A percentile compares a stretch with the other conserved stretches of the same genome.
These are phyloP conservation scores for Achroia grisella DNA, from an alignment of 1,140 invertebrate species.

Conservation along the genomic window DNA sequence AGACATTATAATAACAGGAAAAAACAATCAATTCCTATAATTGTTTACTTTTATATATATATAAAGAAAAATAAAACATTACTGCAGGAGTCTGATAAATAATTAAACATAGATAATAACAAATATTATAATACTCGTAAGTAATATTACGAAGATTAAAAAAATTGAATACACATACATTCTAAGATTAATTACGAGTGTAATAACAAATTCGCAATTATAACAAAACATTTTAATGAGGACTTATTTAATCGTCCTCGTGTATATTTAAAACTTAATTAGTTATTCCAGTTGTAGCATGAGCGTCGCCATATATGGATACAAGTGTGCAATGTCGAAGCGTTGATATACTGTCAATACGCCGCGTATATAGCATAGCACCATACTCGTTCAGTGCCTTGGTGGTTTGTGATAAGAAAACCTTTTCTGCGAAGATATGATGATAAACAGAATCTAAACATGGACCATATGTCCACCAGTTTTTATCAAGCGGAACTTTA, in stretches of 20 bases:
- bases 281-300: slow-evolving; percentile 42
- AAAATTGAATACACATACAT: too few species aligned
- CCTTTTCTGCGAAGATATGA: slow-evolving; percentile 7
- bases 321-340: slow-evolving; percentile 29
- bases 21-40: too few species aligned
- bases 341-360: slow-evolving; percentile 13
- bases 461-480: not conserved
- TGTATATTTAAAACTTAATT: slow-evolving; percentile 35
- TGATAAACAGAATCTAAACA: slow-evolving; percentile 6
- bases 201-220: too few species aligned
- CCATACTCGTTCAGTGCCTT: slow-evolving; percentile 16
- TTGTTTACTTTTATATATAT: too few species aligned
- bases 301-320: slow-evolving; percentile 30
- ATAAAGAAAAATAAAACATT: too few species aligned
- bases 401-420: slow-evolving; percentile 12
- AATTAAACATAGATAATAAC: too few species aligned
- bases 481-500: slow-evolving; percentile 1
- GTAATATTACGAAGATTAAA: too few species aligned
- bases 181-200: too few species aligned
- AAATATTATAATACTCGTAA: too few species aligned
- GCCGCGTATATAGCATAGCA: slow-evolving; percentile 11
- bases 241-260: slow-evolving; percentile 32
- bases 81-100: too few species aligned
- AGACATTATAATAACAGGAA: too few species aligned
- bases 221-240: slow-evolving; percentile 43